These are phyloP conservation scores for Encarsia formosa DNA, from an alignment of 2,888 invertebrate species.

Conservation along the genomic window DNA sequence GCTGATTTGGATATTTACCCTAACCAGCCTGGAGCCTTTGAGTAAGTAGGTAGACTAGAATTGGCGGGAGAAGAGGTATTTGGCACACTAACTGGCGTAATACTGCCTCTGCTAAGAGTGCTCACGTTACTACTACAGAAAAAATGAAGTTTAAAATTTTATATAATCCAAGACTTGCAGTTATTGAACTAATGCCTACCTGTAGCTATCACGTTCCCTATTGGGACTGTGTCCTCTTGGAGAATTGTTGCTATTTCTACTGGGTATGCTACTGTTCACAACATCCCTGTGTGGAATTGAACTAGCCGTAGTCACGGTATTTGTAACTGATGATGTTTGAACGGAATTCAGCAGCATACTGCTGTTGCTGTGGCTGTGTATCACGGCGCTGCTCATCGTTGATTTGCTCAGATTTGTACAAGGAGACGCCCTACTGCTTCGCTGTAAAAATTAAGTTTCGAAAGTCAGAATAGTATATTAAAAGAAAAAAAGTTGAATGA, in stretches of 20 bases:
- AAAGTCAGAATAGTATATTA: neutral
- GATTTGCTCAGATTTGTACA: conserved; percentile 47
- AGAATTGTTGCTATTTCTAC: conserved; percentile 64
- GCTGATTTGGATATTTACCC: conserved; percentile 43
- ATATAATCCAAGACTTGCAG: too few relatives aligned
- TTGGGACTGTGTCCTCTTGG: conserved; percentile 75
- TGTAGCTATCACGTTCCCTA: conserved; percentile 80
- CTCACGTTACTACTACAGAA: conserved; percentile 73
- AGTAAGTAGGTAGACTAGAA: conserved; percentile 60
- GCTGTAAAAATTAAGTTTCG: conserved; percentile 33
- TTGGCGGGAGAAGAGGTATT: conserved; percentile 54
- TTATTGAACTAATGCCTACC: conserved; percentile 57
- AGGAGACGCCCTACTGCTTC: conserved; percentile 48
- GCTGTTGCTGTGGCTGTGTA: conserved; percentile 34
- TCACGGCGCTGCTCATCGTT: conserved; percentile 37
- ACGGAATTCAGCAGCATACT: conserved; percentile 44
- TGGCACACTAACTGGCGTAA: conserved; percentile 59
- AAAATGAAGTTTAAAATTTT: too few relatives aligned
- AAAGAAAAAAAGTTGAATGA: neutral
- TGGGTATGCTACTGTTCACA: conserved; percentile 50
- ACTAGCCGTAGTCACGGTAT: conserved; percentile 51
- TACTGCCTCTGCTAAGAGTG: conserved; percentile 71
- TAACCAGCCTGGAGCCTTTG: conserved; percentile 53
- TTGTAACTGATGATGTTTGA: conserved; percentile 50
- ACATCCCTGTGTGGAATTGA: conserved; percentile 53